phyloP scores from a whole-genome alignment of 2,113 vertebrate species.

The Platycercus adscitus region DNA sequence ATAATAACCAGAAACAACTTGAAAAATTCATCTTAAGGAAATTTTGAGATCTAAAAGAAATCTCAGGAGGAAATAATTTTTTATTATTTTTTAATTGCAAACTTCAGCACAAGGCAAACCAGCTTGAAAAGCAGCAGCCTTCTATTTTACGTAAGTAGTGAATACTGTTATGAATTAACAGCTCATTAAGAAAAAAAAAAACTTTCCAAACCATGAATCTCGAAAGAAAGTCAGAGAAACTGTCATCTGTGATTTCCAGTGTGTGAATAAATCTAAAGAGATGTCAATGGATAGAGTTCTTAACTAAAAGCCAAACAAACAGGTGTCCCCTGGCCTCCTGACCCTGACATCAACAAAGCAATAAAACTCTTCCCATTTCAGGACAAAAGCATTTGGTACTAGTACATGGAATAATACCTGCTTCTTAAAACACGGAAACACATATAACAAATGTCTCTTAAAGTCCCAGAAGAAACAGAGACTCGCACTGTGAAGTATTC shows the following conservation, averaged over 20 bases:
- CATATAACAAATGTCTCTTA: slow-evolving; percentile 46
- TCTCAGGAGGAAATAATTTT: slow-evolving; percentile 39
- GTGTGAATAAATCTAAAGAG: slow-evolving; percentile 60
- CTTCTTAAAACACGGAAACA: slow-evolving; percentile 36
- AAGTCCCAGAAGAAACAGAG: slow-evolving; percentile 46
- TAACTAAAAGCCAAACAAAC: neutral
- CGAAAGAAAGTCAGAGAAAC: slow-evolving; percentile 49
- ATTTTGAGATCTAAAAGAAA: neutral
- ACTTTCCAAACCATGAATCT: slow-evolving; percentile 57
- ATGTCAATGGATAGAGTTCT: slow-evolving; percentile 42
- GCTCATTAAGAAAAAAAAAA: slow-evolving; percentile 62
- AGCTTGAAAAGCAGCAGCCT: slow-evolving; percentile 34
- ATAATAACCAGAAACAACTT: neutral
- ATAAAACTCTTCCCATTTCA: slow-evolving; percentile 38
- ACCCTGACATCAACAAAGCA: slow-evolving; percentile 40
- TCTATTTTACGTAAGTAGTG: slow-evolving; percentile 32
- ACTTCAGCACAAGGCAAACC: slow-evolving; percentile 23
- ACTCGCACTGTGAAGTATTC: slow-evolving; percentile 38
- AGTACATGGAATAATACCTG: slow-evolving; percentile 13
- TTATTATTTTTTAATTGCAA: neutral
- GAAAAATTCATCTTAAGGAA: neutral
- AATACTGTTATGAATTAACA: slow-evolving; percentile 72
- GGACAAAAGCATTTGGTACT: slow-evolving; percentile 34
- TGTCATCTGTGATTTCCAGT: slow-evolving; percentile 55
- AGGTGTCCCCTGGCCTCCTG: slow-evolving; percentile 65